A percentile compares a stretch with the other conserved stretches of the same genome.
Evolutionary conservation across 2,888 invertebrate species (phyloP).

Genomic region (Callimorpha dominula): DNA sequence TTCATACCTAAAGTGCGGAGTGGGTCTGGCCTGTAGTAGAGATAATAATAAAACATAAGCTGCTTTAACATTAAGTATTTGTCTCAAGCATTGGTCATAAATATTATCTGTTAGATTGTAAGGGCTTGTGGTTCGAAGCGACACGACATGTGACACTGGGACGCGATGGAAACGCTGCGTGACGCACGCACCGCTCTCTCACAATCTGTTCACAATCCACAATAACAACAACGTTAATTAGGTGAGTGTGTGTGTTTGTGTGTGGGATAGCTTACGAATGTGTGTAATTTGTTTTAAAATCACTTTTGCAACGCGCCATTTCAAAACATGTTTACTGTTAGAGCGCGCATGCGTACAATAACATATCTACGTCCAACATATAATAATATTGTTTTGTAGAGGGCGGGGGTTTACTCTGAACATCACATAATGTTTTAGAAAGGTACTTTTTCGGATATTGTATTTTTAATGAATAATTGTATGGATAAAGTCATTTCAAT

Average conservation of each 20-base stretch:
- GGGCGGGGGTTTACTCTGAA: background rate
- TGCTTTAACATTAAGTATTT: background rate
- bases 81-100: background rate
- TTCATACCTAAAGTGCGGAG: no score
- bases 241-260: background rate
- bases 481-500: no score
- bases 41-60: background rate
- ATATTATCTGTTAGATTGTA: background rate
- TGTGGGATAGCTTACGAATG: slow-evolving; percentile 9
- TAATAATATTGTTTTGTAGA: background rate
- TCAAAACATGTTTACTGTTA: slow-evolving; percentile 38
- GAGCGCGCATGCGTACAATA: slow-evolving; percentile 8
- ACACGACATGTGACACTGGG: background rate
- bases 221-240: background rate
- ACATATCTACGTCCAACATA: slow-evolving; percentile 1
- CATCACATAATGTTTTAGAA: background rate
- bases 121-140: background rate
- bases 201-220: background rate
- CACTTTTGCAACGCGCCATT: slow-evolving; percentile 25
- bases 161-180: background rate
- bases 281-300: slow-evolving; percentile 25
- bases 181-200: background rate
- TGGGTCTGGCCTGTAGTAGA: no score
- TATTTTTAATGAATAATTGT: no score
- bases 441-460: no score